Base-by-base conservation (phyloP, 2,888 invertebrate species). In the Odontothrips loti region DNA sequence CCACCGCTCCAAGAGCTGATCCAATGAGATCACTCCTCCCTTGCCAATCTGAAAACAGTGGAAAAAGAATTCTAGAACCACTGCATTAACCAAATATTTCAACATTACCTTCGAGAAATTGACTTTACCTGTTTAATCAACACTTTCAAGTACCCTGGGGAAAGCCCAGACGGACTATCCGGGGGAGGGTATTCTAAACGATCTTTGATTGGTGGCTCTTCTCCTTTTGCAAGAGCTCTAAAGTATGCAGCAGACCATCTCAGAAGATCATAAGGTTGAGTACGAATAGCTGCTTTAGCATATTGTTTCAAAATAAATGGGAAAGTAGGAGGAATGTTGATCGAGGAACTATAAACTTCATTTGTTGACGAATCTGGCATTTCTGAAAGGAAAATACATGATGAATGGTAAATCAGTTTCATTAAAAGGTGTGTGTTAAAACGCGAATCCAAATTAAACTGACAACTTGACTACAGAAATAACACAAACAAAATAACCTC, bases 201-300 rank as follows among this genome's bases (percentile, higher is more conserved):
- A 79, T 93, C 90, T 86, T 96, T 96, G 0, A 93, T 93, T 0
- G 96, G 96, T 0, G 96, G 95, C 0, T 92, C 90, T n/a, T 93
- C 90, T 63, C 93, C 92, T 81, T 94, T 90, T 0, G 95, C 91
- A 83, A 96, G 87, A 0, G 95, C 94, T 79, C 92, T 91, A 88
- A 96, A 96, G 87, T 95, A 95, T 15, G 93, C 92, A 43, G 91
- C 92, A 0, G 96, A 94, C 97, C 97, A 97, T 83, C 88, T 89
- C 0, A 96, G 89, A 0, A 97, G 89, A 88, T 96, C 96, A 84
- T 92, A 92, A 0, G 96, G 97, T 86, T 97, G 96, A 4, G 96
- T 96, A 85, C 95, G 91, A 82, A 97, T 96, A 0, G 96, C 96
- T 51, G 96, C 96, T 90, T 96, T 96, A 79, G 96, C 95, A 85